phyloP scores from a whole-genome alignment of 2,888 invertebrate genomes.

The Rhagophthalmus giganteus region DNA sequence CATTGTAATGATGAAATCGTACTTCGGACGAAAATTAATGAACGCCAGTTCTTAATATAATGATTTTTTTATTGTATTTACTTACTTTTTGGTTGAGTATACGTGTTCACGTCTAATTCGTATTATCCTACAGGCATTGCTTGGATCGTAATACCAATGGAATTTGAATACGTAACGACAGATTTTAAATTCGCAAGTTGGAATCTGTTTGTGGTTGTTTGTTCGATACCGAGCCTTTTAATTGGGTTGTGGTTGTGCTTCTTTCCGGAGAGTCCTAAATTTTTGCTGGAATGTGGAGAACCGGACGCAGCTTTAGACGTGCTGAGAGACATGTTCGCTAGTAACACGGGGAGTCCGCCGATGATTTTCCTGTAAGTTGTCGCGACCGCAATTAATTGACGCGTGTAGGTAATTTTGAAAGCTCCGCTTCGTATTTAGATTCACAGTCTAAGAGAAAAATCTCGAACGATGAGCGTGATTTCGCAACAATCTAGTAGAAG shows the following conservation, averaged over 20 bases:
- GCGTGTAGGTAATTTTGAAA: not conserved
- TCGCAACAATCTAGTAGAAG: constrained; percentile 68
- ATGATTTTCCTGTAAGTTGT: constrained; percentile 70
- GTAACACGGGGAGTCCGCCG: constrained; percentile 73
- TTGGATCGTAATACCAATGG: constrained; percentile 75
- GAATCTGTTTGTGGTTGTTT: constrained; percentile 79
- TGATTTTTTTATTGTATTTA: too few relatives aligned
- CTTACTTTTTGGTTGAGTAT: too few relatives aligned
- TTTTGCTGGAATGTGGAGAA: constrained; percentile 78
- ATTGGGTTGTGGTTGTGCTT: constrained; percentile 71
- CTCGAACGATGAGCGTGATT: constrained; percentile 64
- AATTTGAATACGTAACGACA: constrained; percentile 62
- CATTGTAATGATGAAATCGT: too few relatives aligned
- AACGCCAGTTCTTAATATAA: not conserved
- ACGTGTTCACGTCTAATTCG: not conserved
- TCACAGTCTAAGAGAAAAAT: constrained; percentile 70
- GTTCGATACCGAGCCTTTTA: constrained; percentile 70
- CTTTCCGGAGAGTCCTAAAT: constrained; percentile 83
- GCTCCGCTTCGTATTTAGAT: constrained; percentile 59
- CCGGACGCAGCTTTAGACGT: constrained; percentile 73
- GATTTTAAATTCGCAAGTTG: constrained; percentile 74
- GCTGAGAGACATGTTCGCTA: constrained; percentile 69
- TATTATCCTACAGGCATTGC: constrained; percentile 66
- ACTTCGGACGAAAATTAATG: too few relatives aligned
- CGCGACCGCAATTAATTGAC: too few relatives aligned